Evolutionary conservation across 2,888 invertebrate species (phyloP).

Genomic region (Macrosiphum euphorbiae): DNA sequence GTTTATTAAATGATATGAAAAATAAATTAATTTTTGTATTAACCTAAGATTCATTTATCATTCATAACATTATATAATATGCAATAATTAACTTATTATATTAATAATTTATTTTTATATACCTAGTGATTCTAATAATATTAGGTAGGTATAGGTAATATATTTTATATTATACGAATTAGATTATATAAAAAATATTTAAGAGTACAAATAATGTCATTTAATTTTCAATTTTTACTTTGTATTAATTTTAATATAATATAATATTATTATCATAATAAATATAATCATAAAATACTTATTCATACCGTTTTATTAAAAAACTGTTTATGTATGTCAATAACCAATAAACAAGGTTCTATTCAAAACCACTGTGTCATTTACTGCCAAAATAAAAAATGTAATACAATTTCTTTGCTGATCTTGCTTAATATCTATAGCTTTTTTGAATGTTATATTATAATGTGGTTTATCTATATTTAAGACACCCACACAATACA

Average conservation of each 20-base stretch:
- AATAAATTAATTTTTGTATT: conserved; percentile 37
- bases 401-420: background rate
- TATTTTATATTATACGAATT: background rate
- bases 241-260: background rate
- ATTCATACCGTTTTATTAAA: background rate
- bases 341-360: background rate
- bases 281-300: background rate
- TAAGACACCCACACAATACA: too few relatives aligned
- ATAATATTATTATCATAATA: background rate
- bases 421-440: background rate
- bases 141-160: too few relatives aligned
- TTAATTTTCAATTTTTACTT: background rate
- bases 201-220: background rate
- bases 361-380: background rate
- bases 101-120: background rate
- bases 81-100: conserved; percentile 19
- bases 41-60: conserved; percentile 26
- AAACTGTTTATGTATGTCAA: background rate
- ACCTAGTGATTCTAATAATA: background rate
- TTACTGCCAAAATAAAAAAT: background rate
- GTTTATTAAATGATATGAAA: conserved; percentile 23
- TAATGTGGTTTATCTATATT: background rate
- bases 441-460: background rate
- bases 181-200: background rate
- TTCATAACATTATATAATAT: background rate